phyloP scores from a whole-genome alignment of 2,888 invertebrate genomes.

The Eudemis profundana region DNA sequence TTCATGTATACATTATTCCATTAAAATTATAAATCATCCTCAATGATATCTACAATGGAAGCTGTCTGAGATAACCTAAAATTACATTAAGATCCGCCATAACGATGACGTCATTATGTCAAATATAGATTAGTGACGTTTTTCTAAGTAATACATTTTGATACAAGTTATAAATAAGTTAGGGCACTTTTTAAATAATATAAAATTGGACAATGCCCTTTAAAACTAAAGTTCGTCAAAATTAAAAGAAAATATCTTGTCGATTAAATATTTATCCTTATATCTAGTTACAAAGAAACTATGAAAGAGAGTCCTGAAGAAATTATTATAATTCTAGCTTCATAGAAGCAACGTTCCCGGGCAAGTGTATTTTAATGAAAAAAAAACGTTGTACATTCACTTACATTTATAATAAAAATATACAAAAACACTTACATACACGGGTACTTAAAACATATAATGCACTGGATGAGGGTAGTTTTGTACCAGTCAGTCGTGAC shows the following conservation, averaged over 20 bases:
- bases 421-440: conserved; percentile 75
- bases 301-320: conserved; percentile 44
- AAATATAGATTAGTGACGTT: conserved; percentile 34
- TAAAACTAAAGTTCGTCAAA: conserved; percentile 44
- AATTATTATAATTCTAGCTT: conserved; percentile 58
- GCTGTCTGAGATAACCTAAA: conserved; percentile 55
- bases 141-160: conserved; percentile 48
- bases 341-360: conserved; percentile 77
- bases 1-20: conserved; percentile 62
- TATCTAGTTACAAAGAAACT: conserved; percentile 52
- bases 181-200: conserved; percentile 35
- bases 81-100: conserved; percentile 29
- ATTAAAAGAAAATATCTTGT: conserved; percentile 53
- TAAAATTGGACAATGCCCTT: conserved; percentile 42
- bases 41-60: conserved; percentile 67
- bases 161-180: conserved; percentile 37
- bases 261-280: conserved; percentile 62
- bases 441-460: conserved; percentile 74
- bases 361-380: conserved; percentile 64
- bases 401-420: conserved; percentile 68
- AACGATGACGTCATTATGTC: conserved; percentile 26
- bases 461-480: conserved; percentile 79
- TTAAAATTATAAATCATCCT: conserved; percentile 64
- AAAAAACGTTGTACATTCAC: conserved; percentile 66
- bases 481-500: conserved; percentile 78